phyloP scores from a whole-genome alignment of 2,113 vertebrate genomes.

The Hydropotes inermis region DNA sequence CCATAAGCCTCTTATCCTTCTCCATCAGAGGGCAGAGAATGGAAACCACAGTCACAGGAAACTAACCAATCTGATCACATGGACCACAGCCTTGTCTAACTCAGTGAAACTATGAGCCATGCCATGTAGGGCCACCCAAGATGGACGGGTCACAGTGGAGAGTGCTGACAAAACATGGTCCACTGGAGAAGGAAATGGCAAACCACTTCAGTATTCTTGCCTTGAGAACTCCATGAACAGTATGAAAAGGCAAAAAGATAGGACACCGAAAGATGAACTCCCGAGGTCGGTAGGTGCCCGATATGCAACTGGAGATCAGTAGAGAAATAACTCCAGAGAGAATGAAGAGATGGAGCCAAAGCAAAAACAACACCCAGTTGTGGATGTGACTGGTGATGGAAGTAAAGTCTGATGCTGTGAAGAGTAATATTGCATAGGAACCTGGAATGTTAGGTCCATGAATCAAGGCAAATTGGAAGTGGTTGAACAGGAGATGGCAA shows the following conservation, averaged over 20 bases:
- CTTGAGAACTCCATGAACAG: neutral
- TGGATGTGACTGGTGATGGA: neutral
- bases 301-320: neutral
- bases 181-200: neutral
- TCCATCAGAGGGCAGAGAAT: neutral
- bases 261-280: neutral
- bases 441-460: neutral
- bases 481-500: neutral
- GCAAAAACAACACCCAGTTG: too few species aligned
- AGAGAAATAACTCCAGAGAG: neutral
- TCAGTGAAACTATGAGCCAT: neutral
- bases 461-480: neutral
- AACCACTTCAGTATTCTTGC: neutral
- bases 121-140: neutral
- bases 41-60: neutral
- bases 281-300: neutral
- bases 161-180: neutral
- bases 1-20: neutral
- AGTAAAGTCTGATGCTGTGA: neutral
- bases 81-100: neutral
- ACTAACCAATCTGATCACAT: neutral
- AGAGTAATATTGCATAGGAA: neutral
- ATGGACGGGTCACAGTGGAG: neutral
- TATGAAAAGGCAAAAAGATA: neutral
- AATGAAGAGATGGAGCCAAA: neutral